Evolutionary conservation across 2,113 vertebrate species (phyloP).

Genomic region (Hippocampus zosterae): DNA sequence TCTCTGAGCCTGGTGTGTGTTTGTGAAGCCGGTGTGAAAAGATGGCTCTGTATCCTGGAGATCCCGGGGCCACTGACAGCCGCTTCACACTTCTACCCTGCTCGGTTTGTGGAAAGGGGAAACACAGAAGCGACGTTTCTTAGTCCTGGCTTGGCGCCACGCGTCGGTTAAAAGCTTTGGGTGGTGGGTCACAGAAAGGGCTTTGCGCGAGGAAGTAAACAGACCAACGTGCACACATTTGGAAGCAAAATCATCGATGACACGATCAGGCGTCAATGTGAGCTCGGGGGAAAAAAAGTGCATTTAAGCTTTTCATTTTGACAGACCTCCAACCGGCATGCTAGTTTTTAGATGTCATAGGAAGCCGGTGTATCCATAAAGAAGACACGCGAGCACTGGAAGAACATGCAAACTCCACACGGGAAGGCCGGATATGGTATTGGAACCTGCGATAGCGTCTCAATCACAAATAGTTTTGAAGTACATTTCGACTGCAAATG

Average conservation of each 20-base stretch:
- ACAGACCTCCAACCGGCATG: too few relatives aligned
- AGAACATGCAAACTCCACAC: too few relatives aligned
- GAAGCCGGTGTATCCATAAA: too few relatives aligned
- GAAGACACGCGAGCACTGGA: too few relatives aligned
- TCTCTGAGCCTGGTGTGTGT: constrained; percentile 45
- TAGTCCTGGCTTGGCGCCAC: constrained; percentile 34
- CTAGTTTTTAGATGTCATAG: too few relatives aligned
- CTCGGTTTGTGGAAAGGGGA: constrained; percentile 25
- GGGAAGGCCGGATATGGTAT: too few relatives aligned
- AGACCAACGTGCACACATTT: not conserved
- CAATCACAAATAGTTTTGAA: too few relatives aligned
- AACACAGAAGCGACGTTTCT: constrained; percentile 41
- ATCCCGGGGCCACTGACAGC: constrained; percentile 29
- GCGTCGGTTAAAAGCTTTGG: constrained; percentile 24
- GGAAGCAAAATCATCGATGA: too few relatives aligned
- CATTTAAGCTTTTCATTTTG: too few relatives aligned
- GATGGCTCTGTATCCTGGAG: constrained; percentile 57
- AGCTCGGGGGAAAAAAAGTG: too few relatives aligned
- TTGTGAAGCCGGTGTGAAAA: constrained; percentile 58
- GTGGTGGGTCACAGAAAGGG: constrained; percentile 38
- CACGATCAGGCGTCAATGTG: not conserved
- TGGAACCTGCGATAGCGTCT: too few relatives aligned
- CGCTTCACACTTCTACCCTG: constrained; percentile 38
- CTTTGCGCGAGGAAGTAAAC: constrained; percentile 8
- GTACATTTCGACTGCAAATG: not conserved